Evolutionary conservation across 2,888 invertebrate genomes (phyloP), one percentile per base, ranked within the genome.

Genomic region (Helobdella robusta): DNA sequence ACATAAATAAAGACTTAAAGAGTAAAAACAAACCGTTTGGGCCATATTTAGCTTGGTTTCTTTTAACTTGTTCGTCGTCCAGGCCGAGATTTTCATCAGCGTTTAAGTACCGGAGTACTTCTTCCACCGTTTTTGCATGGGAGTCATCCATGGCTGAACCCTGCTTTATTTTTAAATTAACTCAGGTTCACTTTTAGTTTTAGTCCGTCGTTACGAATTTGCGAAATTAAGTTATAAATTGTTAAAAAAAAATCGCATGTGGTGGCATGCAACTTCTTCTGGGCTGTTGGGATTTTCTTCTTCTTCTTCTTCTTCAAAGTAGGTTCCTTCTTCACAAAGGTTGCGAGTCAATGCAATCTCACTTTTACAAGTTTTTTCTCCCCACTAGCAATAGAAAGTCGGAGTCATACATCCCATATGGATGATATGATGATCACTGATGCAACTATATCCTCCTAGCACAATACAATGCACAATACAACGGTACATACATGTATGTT

Each of bases 31-130:
- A n/a, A 97, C 97, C 98, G 84, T 98, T 98, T 81, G 91, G 91
- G 82, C 98, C 98, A 86, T 98, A 97, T 87, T 95, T 98, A 78
- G 91, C 93, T 84, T 92, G 89, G 82, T 90, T 87, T 80, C 86
- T 86, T 84, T 90, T 92, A 71, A 97, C 86, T 85, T 98, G 97
- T 78, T 93, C 91, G 75, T 85, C 82, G 74, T 86, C 84, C 76
- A 97, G 86, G 81, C 98, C 98, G 82, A 85, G 86, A 79, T 91
- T 90, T 74, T 84, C 82, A 81, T 94, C 91, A 76, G 89, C 87
- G 80, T 85, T 86, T 83, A 91, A 97, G 83, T 87, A 87, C 82
- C 85, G 86, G 82, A 89, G 81, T 80, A 90, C 87, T 84, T 95
- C 94, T 70, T 92, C 76, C 52, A 72, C 72, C 35, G 76, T 68